These are phyloP conservation scores for Megalops cyprinoides DNA, from an alignment of 2,797 vertebrate species.

Conservation along the genomic window DNA sequence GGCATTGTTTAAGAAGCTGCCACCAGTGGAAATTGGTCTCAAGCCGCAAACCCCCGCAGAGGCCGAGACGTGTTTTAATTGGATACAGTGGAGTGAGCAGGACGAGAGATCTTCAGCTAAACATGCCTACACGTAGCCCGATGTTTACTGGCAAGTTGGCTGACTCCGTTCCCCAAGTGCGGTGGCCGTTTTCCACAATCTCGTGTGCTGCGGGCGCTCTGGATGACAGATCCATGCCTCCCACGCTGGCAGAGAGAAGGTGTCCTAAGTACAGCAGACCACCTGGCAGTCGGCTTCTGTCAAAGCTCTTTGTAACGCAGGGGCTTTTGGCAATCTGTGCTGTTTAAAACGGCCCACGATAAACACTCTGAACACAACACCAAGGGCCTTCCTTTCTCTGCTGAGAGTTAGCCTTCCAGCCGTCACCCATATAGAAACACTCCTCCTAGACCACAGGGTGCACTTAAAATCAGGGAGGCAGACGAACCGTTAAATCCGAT, in stretches of 20 bases:
- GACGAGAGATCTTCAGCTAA: not conserved
- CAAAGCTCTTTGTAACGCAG: too few relatives aligned
- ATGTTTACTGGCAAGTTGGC: not conserved
- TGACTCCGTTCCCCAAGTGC: not conserved
- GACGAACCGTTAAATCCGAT: too few relatives aligned
- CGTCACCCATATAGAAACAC: too few relatives aligned
- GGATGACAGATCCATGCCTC: not conserved
- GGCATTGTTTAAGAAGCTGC: not conserved
- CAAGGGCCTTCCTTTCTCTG: too few relatives aligned
- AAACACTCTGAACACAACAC: too few relatives aligned
- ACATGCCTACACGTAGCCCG: not conserved
- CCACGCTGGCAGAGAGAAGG: too few relatives aligned
- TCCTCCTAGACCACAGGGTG: too few relatives aligned
- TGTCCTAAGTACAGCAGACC: too few relatives aligned
- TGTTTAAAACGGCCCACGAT: too few relatives aligned
- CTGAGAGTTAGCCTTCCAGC: not conserved
- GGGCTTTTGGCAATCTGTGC: too few relatives aligned
- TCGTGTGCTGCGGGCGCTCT: not conserved
- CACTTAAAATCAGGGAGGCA: not conserved
- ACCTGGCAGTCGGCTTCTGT: too few relatives aligned
- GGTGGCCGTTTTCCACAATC: too few relatives aligned
- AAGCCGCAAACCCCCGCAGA: not conserved
- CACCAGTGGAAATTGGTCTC: constrained; percentile 11
- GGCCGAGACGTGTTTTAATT: constrained; percentile 11
- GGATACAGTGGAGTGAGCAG: not conserved